phyloP scores from a whole-genome alignment of 1,140 invertebrate species.

The Acromyrmex heyeri region DNA sequence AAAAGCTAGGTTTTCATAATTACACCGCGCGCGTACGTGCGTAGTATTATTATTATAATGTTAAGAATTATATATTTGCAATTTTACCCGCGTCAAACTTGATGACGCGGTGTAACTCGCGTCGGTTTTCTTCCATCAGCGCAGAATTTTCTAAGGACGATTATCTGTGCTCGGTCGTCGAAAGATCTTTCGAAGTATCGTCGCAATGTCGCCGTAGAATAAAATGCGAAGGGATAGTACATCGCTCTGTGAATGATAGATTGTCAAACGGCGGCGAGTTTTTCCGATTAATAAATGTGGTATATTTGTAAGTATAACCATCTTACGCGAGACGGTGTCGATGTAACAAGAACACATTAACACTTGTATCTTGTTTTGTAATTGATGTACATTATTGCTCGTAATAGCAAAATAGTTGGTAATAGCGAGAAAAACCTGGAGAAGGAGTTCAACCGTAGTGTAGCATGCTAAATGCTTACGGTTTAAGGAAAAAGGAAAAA shows the following conservation, averaged over 20 bases:
- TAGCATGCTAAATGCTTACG: slow-evolving; percentile 72
- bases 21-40: background rate
- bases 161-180: background rate
- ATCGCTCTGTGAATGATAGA: slow-evolving; percentile 23
- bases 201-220: background rate
- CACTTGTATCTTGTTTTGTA: slow-evolving; percentile 79
- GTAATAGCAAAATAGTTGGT: slow-evolving; percentile 75
- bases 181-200: slow-evolving; percentile 12
- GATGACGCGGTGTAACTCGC: slow-evolving; percentile 1
- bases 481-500: slow-evolving; percentile 60
- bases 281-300: slow-evolving; percentile 55
- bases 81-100: slow-evolving; percentile 55
- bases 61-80: slow-evolving; percentile 49
- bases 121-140: slow-evolving; percentile 32
- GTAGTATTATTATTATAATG: slow-evolving; percentile 50
- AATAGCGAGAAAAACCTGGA: slow-evolving; percentile 64
- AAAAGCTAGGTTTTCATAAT: slow-evolving; percentile 19
- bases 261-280: slow-evolving; percentile 23
- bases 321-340: slow-evolving; percentile 62
- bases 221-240: background rate
- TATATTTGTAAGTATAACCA: slow-evolving; percentile 70
- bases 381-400: slow-evolving; percentile 83
- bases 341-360: slow-evolving; percentile 65
- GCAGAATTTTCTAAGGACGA: slow-evolving; percentile 41
- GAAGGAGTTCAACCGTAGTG: slow-evolving; percentile 71